These are phyloP conservation scores for Leucosticte australis DNA, from an alignment of 2,113 vertebrate genomes.

Conservation along the genomic window DNA sequence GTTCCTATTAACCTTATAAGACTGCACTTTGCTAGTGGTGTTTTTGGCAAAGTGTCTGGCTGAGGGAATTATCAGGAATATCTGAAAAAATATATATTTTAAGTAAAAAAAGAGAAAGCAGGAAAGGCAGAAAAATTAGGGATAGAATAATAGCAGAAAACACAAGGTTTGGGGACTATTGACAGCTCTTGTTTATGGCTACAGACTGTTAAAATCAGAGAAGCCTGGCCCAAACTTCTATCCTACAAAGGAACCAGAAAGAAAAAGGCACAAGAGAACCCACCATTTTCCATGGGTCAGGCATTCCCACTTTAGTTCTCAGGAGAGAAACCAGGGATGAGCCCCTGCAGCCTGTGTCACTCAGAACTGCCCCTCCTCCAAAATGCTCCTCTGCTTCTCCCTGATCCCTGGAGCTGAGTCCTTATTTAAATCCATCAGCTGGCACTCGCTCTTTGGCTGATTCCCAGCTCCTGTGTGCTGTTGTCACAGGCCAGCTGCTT, in stretches of 20 bases:
- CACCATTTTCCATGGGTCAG: not conserved
- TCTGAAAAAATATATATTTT: not conserved
- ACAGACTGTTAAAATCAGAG: not conserved
- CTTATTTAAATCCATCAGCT: constrained; percentile 11
- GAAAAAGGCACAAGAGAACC: not conserved
- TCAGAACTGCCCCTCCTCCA: not conserved
- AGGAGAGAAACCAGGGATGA: not conserved
- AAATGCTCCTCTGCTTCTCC: not conserved
- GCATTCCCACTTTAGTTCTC: not conserved
- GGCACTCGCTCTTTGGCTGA: not conserved
- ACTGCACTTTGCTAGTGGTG: not conserved
- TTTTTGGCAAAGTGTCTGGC: not conserved
- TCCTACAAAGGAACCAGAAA: not conserved
- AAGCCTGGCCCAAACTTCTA: not conserved
- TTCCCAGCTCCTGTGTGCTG: not conserved
- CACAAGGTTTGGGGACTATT: not conserved
- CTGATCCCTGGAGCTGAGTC: not conserved
- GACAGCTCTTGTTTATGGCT: not conserved
- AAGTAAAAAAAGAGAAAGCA: not conserved
- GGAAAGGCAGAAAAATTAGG: not conserved
- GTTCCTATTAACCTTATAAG: not conserved
- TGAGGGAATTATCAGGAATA: not conserved
- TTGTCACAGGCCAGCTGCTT: constrained; percentile 26
- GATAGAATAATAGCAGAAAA: not conserved
- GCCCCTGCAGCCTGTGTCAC: not conserved